Conservation (phyloP, 2,797 vertebrate species). For the Apogon hyalosoma region DNA sequence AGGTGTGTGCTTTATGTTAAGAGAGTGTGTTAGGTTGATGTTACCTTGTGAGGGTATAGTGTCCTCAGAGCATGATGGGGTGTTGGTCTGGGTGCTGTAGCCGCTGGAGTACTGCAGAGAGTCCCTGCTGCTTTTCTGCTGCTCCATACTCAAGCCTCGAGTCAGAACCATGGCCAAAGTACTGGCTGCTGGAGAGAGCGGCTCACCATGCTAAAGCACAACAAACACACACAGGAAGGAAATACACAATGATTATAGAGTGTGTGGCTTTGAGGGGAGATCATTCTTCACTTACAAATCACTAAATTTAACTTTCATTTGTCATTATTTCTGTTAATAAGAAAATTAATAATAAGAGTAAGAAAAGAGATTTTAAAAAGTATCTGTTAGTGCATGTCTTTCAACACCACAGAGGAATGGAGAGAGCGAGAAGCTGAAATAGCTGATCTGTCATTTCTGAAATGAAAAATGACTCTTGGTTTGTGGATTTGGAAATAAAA, state of each 20-base stretch:
- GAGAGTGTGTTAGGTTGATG: conserved; percentile 20
- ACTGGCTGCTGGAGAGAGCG: conserved; percentile 91
- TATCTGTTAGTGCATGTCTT: too few species aligned
- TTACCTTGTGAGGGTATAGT: conserved; percentile 97
- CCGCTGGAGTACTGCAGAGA: conserved; percentile 97
- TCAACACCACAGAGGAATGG: too few species aligned
- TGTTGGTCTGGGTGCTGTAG: conserved; percentile 98
- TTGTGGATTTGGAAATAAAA: too few species aligned
- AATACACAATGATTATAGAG: conserved; percentile 44
- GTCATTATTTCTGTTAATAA: too few species aligned
- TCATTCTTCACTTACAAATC: too few species aligned
- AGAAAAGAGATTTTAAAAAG: too few species aligned
- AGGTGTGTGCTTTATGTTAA: neutral
- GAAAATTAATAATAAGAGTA: too few species aligned
- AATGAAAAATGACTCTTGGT: too few species aligned
- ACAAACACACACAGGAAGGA: conserved; percentile 23
- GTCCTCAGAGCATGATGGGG: conserved; percentile 97
- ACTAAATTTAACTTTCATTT: neutral
- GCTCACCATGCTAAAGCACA: conserved; percentile 89
- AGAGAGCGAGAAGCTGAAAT: too few species aligned
- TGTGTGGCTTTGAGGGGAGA: too few species aligned
- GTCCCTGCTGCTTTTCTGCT: conserved; percentile 98
- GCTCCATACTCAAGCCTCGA: conserved; percentile 94
- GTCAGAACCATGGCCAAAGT: conserved; percentile 97
- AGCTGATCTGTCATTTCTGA: too few species aligned